Percentiles rank a stretch among this genome's conserved stretches.
phyloP scores from a whole-genome alignment of 2,113 vertebrate species.

The mouse (Mus musculus) region GRCm39 chr17:44181501-44182000 shows the following conservation, averaged over 20 bases:
- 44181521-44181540: not conserved
- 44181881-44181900: not conserved
- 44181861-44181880: not conserved
- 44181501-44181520: not conserved
- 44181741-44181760: not conserved
- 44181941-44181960: not conserved
- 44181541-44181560: not conserved
- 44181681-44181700: not conserved
- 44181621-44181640: not conserved
- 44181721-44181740: not conserved
- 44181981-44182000: not conserved
- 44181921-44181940: not conserved
- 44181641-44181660: not conserved
- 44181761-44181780: not conserved
- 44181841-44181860: not conserved
- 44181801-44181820: not conserved
- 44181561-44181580: not conserved
- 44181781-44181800: not conserved
- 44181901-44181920: slow-evolving; percentile 13
- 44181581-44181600: not conserved
- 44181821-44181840: not conserved
- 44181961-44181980: not conserved
- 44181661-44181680: too few species aligned
- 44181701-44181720: not conserved
- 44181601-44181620: not conserved